Percentiles rank a stretch among this genome's conserved stretches.
Evolutionary conservation across 2,888 invertebrate species (phyloP).

Genomic region (Morpho helenor): DNA sequence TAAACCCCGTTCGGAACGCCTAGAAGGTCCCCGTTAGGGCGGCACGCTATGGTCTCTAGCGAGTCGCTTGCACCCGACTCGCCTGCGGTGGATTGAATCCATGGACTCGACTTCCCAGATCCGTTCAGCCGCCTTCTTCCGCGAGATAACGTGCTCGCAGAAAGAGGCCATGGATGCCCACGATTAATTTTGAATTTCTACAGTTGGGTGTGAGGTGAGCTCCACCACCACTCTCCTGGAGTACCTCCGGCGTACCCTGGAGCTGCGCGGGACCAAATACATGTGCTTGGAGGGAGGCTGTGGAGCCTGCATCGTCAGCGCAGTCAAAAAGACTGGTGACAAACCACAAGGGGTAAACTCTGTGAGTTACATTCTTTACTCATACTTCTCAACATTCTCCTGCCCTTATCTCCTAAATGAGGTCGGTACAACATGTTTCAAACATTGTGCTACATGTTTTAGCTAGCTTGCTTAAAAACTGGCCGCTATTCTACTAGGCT

Average conservation of each 20-base stretch:
- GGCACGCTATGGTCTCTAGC: no score
- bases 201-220: slow-evolving; percentile 78
- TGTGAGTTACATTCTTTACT: slow-evolving; percentile 56
- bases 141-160: no score
- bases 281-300: slow-evolving; percentile 86
- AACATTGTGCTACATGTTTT: background rate
- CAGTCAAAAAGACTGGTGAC: slow-evolving; percentile 41
- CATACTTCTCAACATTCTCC: background rate
- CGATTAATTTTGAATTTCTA: slow-evolving; percentile 1
- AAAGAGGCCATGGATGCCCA: no score
- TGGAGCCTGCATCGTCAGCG: slow-evolving; percentile 80
- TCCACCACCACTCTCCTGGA: slow-evolving; percentile 76
- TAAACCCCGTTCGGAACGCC: no score
- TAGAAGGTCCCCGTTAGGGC: no score
- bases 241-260: slow-evolving; percentile 74
- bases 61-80: no score
- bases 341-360: slow-evolving; percentile 79
- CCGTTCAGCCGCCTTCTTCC: no score
- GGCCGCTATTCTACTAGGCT: background rate
- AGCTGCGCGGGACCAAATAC: slow-evolving; percentile 81
- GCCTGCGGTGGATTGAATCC: no score
- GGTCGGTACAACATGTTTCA: no score
- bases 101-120: no score
- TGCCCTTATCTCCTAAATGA: no score
- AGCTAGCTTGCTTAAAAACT: background rate